Evolutionary conservation across 1,140 invertebrate genomes (phyloP).

Genomic region (Drosophila mauritiana): DNA sequence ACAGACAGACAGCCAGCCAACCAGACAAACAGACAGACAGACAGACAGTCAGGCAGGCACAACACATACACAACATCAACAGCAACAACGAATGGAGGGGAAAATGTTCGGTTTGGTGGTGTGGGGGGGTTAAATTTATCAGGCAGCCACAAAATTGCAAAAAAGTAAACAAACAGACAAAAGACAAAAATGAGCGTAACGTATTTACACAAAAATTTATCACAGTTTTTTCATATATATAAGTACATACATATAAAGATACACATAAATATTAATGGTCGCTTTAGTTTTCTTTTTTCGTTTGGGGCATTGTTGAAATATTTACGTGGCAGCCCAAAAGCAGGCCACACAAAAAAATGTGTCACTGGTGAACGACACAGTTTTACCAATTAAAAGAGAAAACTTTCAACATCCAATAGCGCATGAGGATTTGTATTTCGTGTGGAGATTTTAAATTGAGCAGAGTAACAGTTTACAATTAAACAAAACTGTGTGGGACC

Average conservation of each 20-base stretch:
- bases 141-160: slow-evolving; percentile 63
- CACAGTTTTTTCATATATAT: slow-evolving; percentile 18
- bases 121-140: slow-evolving; percentile 31
- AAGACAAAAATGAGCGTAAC: slow-evolving; percentile 79
- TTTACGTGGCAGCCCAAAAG: background rate
- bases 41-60: slow-evolving; percentile 21
- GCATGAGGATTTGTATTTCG: slow-evolving; percentile 17
- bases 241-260: slow-evolving; percentile 28
- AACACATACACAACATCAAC: slow-evolving; percentile 50
- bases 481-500: background rate
- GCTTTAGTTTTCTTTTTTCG: slow-evolving; percentile 25
- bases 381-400: slow-evolving; percentile 25
- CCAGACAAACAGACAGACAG: slow-evolving; percentile 38
- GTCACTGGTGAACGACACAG: background rate
- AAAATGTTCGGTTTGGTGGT: slow-evolving; percentile 43
- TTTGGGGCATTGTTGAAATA: slow-evolving; percentile 11
- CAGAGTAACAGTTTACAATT: slow-evolving; percentile 17
- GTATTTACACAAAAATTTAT: slow-evolving; percentile 68
- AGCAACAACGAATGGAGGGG: slow-evolving; percentile 51
- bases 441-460: slow-evolving; percentile 24
- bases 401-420: slow-evolving; percentile 21
- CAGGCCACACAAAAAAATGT: background rate
- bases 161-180: slow-evolving; percentile 76
- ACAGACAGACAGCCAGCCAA: slow-evolving; percentile 23
- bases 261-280: slow-evolving; percentile 39